Evolutionary conservation across 2,113 vertebrate species (phyloP).

Genomic region (Nothobranchius kuhntae): DNA sequence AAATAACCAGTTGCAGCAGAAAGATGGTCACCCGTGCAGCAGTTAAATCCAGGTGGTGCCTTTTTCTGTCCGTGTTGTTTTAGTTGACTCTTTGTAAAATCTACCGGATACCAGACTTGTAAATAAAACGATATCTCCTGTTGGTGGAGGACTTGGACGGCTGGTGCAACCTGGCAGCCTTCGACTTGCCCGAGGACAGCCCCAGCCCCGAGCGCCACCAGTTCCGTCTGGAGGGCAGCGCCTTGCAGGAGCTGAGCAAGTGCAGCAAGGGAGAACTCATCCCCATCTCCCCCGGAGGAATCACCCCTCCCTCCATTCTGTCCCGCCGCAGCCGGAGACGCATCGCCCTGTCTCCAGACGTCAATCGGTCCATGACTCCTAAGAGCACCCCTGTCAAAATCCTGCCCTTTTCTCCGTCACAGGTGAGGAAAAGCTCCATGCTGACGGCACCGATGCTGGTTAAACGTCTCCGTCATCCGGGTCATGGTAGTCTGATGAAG

Average conservation of each 20-base stretch:
- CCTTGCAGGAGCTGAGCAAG: slow-evolving; percentile 92
- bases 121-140: background rate
- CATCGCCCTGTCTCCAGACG: slow-evolving; percentile 86
- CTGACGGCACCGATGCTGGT: too few species aligned
- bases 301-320: slow-evolving; percentile 88
- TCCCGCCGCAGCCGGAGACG: slow-evolving; percentile 87
- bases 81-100: too few species aligned
- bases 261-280: slow-evolving; percentile 94
- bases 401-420: slow-evolving; percentile 96
- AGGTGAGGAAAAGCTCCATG: slow-evolving; percentile 74
- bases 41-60: too few species aligned
- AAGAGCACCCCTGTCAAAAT: slow-evolving; percentile 95
- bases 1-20: too few species aligned
- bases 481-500: too few species aligned
- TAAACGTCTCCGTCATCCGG: too few species aligned
- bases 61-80: background rate
- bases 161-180: slow-evolving; percentile 93
- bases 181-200: slow-evolving; percentile 87
- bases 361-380: slow-evolving; percentile 89
- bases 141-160: slow-evolving; percentile 86
- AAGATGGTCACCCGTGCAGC: too few species aligned
- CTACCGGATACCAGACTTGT: background rate
- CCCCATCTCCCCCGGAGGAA: slow-evolving; percentile 89
- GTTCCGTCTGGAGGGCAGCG: slow-evolving; percentile 91
- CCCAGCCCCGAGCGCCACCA: slow-evolving; percentile 70